Base-by-base conservation (phyloP, 2,113 vertebrate genomes). In the Baryphthengus martii region DNA sequence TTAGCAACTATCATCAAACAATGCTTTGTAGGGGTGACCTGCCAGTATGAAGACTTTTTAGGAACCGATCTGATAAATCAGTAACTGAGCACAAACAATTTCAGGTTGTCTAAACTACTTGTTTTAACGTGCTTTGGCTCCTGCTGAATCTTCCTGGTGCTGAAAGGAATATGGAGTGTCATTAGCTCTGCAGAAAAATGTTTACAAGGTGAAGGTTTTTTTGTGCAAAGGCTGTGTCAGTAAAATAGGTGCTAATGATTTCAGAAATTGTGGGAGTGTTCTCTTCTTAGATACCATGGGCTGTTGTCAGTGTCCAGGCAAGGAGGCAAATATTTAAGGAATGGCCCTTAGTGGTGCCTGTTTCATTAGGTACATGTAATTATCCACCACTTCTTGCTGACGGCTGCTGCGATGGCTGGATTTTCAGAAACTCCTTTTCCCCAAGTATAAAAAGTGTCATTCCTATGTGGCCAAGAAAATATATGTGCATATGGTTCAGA, bases 401-500 rank as follows among this genome's bases (percentile, higher is more conserved):
- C 37, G 35, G 70, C 56, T 68, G 39, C 61, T 81, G 15, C 1
- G 0, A 9, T 58, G 47, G 25, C 63, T 86, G 55, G 52, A 33
- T 65, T 91, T 87, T 87, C 53, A 66, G 58, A 87, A 87, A 62
- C 33, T 58, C 55, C 7, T 80, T 73, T 59, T 72, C 42, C 66
- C n/a, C 18, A 31, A 21, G 21, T 78, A 42, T 23, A 50, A 55
- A 67, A 59, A 65, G 3, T 1, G 0, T 44, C 42, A 74, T 90
- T 82, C 18, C 37, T 39, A 1, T n/a, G 56, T 47, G 77, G 68
- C 49, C 4, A 17, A 52, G 44, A 67, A 59, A 74, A 89, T 89
- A 52, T 12, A 14, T 0, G 0, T 52, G 21, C 14, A 1, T 55
- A 8, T 40, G 56, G 24, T 53, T 78, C 33, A 25, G 65, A n/a